Conservation (phyloP, 37 sponge, comb jelly and placozoan genomes). For the Chondrilla cf. caribensis region DNA sequence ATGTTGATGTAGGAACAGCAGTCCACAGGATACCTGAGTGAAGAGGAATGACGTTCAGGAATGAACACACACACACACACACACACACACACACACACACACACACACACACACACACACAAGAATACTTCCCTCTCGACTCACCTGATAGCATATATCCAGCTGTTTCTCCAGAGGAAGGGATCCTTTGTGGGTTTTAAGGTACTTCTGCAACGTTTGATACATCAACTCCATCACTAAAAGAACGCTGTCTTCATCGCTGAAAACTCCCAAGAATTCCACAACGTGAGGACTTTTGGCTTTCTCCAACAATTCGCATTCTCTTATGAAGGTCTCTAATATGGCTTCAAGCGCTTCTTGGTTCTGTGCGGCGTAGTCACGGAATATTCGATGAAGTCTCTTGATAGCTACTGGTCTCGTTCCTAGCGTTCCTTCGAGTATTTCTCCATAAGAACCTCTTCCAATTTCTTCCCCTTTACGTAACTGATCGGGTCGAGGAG, state of each 20-base stretch:
- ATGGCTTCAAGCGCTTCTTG: no score
- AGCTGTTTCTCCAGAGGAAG: not conserved
- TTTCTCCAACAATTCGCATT: not conserved
- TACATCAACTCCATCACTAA: no score
- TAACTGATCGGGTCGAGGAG: not conserved
- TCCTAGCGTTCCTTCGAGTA: not conserved
- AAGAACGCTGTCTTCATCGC: no score
- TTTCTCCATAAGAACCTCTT: not conserved
- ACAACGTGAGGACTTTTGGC: not conserved
- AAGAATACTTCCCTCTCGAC: no score
- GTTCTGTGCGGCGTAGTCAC: not conserved
- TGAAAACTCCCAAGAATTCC: not conserved
- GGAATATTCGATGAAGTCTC: not conserved
- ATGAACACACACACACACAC: no score
- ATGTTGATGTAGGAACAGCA: no score
- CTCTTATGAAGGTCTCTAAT: no score
- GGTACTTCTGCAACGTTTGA: not conserved
- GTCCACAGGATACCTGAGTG: no score
- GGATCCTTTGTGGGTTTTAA: not conserved
- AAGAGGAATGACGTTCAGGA: not conserved
- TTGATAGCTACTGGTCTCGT: not conserved
- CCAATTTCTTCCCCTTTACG: not conserved
- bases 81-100: no score
- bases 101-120: no score
- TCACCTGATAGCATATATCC: no score